Evolutionary conservation across 1,140 invertebrate genomes (phyloP).

Genomic region (Maconellicoccus hirsutus): DNA sequence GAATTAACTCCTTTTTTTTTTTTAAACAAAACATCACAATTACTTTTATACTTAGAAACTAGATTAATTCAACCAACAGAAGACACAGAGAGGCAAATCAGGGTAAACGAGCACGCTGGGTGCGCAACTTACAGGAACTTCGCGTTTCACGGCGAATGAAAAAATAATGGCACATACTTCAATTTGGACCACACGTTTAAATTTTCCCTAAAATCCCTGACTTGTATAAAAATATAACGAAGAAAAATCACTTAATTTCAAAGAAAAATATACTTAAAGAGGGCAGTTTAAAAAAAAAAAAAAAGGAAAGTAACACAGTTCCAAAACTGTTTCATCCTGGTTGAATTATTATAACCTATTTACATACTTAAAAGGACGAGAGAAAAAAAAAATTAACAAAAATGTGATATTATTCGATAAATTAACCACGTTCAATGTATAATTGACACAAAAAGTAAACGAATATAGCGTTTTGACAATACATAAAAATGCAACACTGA

Average conservation of each 20-base stretch:
- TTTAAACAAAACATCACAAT: constrained; percentile 22
- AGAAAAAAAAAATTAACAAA: constrained; percentile 6
- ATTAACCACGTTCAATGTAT: constrained; percentile 6
- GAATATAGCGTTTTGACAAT: not conserved
- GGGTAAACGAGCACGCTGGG: not conserved
- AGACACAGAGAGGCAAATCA: constrained; percentile 1
- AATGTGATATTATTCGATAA: constrained; percentile 16
- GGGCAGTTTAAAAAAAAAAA: not conserved
- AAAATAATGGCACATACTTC: not conserved
- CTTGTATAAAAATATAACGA: not conserved
- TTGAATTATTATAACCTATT: constrained; percentile 5
- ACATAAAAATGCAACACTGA: constrained; percentile 18
- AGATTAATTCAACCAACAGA: constrained; percentile 15
- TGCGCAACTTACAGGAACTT: not conserved
- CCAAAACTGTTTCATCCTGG: not conserved
- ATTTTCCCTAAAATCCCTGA: not conserved
- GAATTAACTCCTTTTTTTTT: too few species aligned
- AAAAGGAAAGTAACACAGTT: not conserved
- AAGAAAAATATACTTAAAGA: not conserved
- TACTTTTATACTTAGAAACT: constrained; percentile 13
- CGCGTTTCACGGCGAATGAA: not conserved
- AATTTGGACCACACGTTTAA: not conserved
- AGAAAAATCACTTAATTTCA: not conserved
- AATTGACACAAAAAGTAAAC: constrained; percentile 18
- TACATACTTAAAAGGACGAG: not conserved